Evolutionary conservation across 2,888 invertebrate species (phyloP), one percentile per base, ranked within the genome.

Genomic region (Pyrrhia umbra): DNA sequence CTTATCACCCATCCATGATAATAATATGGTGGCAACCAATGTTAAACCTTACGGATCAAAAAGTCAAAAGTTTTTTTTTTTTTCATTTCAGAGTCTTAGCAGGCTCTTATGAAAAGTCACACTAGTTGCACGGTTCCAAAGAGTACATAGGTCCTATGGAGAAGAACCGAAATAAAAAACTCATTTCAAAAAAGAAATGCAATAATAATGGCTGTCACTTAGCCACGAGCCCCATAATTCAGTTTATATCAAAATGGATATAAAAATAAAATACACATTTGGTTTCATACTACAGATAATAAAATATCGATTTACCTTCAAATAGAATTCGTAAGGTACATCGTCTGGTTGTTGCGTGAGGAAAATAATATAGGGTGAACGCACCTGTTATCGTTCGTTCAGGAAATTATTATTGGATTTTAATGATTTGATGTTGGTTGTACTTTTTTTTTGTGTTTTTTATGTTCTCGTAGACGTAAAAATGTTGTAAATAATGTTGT

Each of bases 331-430:
- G 16, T 34, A 20, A 18, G 37, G 21, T 18, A 54, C 34, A 34
- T 34, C 49, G 21, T 23, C 21, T 23, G 21, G 54, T 30, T 18
- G 21, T 75, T 45, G 76, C 80, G 77, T 76, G 76, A 37, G n/a
- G 27, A 16, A 60, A 63, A 66, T 59, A 51, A 52, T 55, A 16
- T 64, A 59, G 47, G 63, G 61, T 45, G 16, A 70, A 56, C 30
- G 49, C 47, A 55, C 60, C 62, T 21, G 43, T 46, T 63, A 55
- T 60, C 27, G 23, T 58, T 16, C 42, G 23, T 58, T 60, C 20
- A 40, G 45, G 63, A 79, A 49, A 75, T 78, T 64, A 56, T 68
- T 68, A 68, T 69, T 43, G n/a, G 20, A 15, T 57, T 65, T 55
- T 54, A 39, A 51, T 65, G 50, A 50, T 63, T 55, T 37, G 30